phyloP scores from a whole-genome alignment of 1,140 invertebrate species.

The Leptestheria dahalacensis region DNA sequence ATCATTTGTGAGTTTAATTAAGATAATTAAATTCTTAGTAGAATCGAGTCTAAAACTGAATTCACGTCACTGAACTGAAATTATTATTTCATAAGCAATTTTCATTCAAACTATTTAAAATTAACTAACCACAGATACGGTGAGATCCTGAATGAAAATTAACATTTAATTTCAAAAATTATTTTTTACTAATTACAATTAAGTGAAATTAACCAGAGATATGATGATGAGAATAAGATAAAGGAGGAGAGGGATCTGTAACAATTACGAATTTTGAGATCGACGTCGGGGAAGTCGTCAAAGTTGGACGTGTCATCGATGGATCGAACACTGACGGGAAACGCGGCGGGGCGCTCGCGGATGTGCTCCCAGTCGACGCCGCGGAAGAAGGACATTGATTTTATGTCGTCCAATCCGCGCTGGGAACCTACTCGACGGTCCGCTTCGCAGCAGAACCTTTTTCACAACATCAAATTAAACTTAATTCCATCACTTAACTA shows the following conservation, averaged over 20 bases:
- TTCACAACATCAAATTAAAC: slow-evolving; percentile 18
- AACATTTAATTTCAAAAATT: background rate
- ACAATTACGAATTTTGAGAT: slow-evolving; percentile 90
- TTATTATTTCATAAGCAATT: too few species aligned
- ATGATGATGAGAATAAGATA: too few species aligned
- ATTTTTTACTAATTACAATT: too few species aligned
- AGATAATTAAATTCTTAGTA: too few species aligned
- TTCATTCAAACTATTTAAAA: too few species aligned
- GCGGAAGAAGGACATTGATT: slow-evolving; percentile 67
- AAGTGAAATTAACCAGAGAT: too few species aligned
- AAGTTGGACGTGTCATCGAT: slow-evolving; percentile 95
- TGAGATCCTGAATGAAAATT: too few species aligned
- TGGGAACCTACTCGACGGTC: slow-evolving; percentile 81
- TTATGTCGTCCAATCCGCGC: slow-evolving; percentile 74
- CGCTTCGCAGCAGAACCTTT: slow-evolving; percentile 81
- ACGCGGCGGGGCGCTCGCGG: slow-evolving; percentile 90
- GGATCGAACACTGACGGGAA: slow-evolving; percentile 66
- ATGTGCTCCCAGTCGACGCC: slow-evolving; percentile 94
- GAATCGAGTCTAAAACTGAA: too few species aligned
- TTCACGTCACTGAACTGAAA: too few species aligned
- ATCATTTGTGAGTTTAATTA: too few species aligned
- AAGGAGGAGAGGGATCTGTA: slow-evolving; percentile 1
- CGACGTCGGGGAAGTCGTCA: slow-evolving; percentile 98
- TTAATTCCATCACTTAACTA: background rate
- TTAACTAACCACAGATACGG: too few species aligned